phyloP scores from a whole-genome alignment of 35 echinoderm and acorn worm genomes.

The Lytechinus pictus region DNA sequence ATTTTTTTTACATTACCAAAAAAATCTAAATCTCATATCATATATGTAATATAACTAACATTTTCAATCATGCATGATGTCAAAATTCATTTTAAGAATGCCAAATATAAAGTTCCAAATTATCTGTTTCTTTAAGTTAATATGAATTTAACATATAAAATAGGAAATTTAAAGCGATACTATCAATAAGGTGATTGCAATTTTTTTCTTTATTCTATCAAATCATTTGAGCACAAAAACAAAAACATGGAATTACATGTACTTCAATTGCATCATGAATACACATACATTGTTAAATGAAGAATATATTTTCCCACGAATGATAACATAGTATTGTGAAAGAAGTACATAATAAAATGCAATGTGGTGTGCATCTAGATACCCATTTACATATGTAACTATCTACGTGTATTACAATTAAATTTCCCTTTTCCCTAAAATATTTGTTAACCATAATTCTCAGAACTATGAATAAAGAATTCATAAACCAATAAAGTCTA shows the following conservation, averaged over 20 bases:
- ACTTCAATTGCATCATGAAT: background rate
- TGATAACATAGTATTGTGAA: background rate
- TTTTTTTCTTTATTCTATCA: too few relatives aligned
- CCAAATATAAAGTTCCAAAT: too few relatives aligned
- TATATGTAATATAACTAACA: too few relatives aligned
- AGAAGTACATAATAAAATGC: background rate
- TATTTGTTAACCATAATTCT: background rate
- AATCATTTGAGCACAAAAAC: too few relatives aligned
- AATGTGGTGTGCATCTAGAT: background rate
- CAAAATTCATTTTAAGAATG: too few relatives aligned
- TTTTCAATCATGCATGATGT: too few relatives aligned
- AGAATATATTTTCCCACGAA: background rate
- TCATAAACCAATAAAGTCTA: background rate
- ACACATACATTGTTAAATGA: background rate
- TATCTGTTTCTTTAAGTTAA: too few relatives aligned
- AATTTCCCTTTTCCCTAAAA: background rate
- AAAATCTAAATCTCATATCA: too few relatives aligned
- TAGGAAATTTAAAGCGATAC: too few relatives aligned
- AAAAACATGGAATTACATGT: background rate
- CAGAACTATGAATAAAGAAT: background rate
- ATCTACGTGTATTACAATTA: background rate
- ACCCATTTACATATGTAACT: background rate
- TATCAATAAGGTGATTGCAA: too few relatives aligned
- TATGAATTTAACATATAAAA: too few relatives aligned
- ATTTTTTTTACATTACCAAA: too few relatives aligned